Base-by-base conservation (phyloP, 1,140 invertebrate genomes). In the Anagrus nilaparvatae region DNA sequence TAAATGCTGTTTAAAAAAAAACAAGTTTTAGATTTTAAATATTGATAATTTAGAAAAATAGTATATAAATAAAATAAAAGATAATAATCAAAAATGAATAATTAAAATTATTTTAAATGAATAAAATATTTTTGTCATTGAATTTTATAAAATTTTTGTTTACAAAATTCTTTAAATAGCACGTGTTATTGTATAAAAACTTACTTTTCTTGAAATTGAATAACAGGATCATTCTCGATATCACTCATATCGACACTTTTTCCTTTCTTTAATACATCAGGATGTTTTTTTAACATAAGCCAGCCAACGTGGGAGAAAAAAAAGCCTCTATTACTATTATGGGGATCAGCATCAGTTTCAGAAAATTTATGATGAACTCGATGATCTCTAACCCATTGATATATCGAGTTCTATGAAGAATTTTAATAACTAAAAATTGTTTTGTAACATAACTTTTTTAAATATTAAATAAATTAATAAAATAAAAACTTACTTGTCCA, bases 251-350 rank as follows among this genome's bases (percentile, higher is more conserved):
- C 85, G 6, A 93, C 67, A 40, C 73, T 67, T 13, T 68, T 69
- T 5, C 90, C 88, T 51, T 78, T 80, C 16, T 59, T 66, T 16
- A 79, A 69, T 0, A 93, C 84, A 40, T 88, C 79, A 0, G 86
- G 85, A 65, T 91, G 87, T 62, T 93, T 93, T 38, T 76, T 73
- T 65, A 78, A 72, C 77, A 87, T 77, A 47, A 94, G 69, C 91
- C 90, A 95, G 2, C 90, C 90, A 19, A 93, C 79, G 53, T 94
- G 90, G 0, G 88, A 70, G 63, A 92, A 95, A 67, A 92, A 94
- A 62, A 94, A 91, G 0, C 90, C 91, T 9, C 88, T 72, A 27
- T 77, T 78, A 4, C 79, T 80, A 56, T 93, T 87, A 56, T 94
- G 88, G 0, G 90, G 90, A 65, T 95, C 90, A 0, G 87, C 89